These are phyloP conservation scores for Nothocercus julius DNA, from an alignment of 2,113 vertebrate genomes.

Conservation along the genomic window DNA sequence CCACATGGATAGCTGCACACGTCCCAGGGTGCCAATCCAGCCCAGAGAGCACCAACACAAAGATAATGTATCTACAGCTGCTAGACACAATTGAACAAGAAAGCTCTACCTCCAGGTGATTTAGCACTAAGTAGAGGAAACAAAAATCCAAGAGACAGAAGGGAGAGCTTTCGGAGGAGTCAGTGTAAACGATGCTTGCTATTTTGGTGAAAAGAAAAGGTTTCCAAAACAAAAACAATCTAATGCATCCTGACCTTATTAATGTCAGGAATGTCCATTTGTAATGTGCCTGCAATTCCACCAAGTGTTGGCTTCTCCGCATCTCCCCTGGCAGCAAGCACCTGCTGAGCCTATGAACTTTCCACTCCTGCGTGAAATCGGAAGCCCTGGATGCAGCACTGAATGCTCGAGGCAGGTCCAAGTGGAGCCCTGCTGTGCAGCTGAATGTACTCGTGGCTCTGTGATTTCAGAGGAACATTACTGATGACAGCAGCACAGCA, in stretches of 20 bases:
- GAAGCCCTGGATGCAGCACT: background rate
- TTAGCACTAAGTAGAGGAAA: background rate
- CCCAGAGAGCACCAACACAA: accelerated
- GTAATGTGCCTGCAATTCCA: background rate
- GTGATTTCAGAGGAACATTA: accelerated
- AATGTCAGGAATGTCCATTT: accelerated
- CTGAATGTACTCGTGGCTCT: background rate
- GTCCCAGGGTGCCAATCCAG: background rate
- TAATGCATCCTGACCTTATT: background rate
- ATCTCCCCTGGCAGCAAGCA: background rate
- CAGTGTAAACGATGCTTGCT: background rate
- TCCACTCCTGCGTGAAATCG: background rate
- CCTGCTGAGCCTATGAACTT: background rate
- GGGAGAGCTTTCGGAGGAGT: background rate
- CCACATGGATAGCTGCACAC: accelerated
- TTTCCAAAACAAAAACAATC: background rate
- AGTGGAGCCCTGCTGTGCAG: background rate
- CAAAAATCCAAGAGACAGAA: background rate
- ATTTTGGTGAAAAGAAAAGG: background rate
- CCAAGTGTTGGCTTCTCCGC: background rate
- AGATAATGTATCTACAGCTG: background rate
- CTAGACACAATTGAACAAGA: accelerated
- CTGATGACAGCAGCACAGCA: background rate
- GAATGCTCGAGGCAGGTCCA: accelerated
- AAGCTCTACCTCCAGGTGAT: background rate